A percentile compares a stretch with the other conserved stretches of the same genome.
Conservation (phyloP, 2,797 vertebrate species). For the Channallabes apus region DNA sequence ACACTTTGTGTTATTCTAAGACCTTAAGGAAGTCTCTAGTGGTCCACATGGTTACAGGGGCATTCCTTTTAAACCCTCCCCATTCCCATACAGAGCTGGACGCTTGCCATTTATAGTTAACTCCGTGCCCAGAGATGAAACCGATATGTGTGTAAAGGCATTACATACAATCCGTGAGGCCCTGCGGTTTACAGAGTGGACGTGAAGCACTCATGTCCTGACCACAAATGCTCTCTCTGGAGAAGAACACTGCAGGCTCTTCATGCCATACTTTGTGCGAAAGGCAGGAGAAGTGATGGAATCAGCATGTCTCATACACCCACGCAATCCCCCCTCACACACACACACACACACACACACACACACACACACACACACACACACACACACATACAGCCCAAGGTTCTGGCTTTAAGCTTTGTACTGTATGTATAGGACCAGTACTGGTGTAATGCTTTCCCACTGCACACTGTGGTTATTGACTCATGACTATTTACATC, state of each 20-base stretch:
- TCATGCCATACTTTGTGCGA: conserved; percentile 38
- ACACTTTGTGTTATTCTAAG: conserved; percentile 54
- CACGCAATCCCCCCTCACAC: not conserved
- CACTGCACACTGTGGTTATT: not conserved
- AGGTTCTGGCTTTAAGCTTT: not conserved
- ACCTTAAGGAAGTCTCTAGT: conserved; percentile 54
- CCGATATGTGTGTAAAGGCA: conserved; percentile 50
- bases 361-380: not conserved
- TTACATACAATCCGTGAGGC: conserved; percentile 41
- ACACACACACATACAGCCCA: not conserved
- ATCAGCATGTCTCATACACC: conserved; percentile 10
- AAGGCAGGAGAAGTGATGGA: conserved; percentile 38
- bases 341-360: not conserved
- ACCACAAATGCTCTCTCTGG: conserved; percentile 43
- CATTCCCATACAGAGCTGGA: conserved; percentile 50
- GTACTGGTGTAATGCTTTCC: not conserved
- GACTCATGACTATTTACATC: not conserved
- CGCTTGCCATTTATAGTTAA: conserved; percentile 51
- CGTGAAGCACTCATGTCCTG: conserved; percentile 44
- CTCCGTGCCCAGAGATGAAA: conserved; percentile 53
- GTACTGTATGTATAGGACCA: too few species aligned
- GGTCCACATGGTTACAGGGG: conserved; percentile 49
- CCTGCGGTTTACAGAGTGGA: conserved; percentile 53
- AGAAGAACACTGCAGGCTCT: conserved; percentile 42
- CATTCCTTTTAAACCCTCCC: conserved; percentile 37